Evolutionary conservation across 2,797 vertebrate genomes (phyloP), one percentile per base, ranked within the genome.

Genomic region (Melanotaenia pygmaea): DNA sequence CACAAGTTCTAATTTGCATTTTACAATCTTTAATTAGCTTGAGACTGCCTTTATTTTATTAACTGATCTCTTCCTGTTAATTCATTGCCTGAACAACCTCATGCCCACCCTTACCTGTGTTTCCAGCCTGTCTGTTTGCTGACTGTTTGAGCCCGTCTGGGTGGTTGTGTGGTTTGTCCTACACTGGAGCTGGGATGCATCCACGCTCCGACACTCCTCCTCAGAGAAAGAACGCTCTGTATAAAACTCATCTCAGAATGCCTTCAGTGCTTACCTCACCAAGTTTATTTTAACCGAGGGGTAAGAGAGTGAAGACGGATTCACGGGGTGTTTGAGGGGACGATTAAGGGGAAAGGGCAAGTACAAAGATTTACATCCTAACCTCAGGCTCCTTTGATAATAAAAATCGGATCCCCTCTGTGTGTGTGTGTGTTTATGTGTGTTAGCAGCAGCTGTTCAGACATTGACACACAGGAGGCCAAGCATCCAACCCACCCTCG

Each of bases 201-300:
- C 75, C 66, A 35, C 56, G 2, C 74, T 77, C 80, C 67, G 82
- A 81, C 80, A 84, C 87, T 83, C 79, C 81, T 74, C 61, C 30
- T 64, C 51, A 43, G 50, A 60, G 79, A 76, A 64, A 72, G 81
- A 77, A 54, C 66, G 63, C 84, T 70, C 86, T 72, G 82, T 89
- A 88, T 88, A 89, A 86, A 86, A 87, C 73, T 77, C 83, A 74
- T 67, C 85, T 82, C 79, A 54, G 74, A 84, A 89, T 89, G 83
- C 89, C 83, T 80, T 12, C 28, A 64, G 75, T 7, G 37, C 88
- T 95, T 89, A 94, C 84, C 92, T 95, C 94, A 95, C 77, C 6
- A 59, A 72, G 83, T 92, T 92, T 94, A 92, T 92, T 94, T 95
- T 94, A 93, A 92, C 90, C 76, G 74, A 76, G 74, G 80, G 77